Conservation (phyloP, 2,888 invertebrate genomes). For the Scrobipalpa atriplicella region DNA sequence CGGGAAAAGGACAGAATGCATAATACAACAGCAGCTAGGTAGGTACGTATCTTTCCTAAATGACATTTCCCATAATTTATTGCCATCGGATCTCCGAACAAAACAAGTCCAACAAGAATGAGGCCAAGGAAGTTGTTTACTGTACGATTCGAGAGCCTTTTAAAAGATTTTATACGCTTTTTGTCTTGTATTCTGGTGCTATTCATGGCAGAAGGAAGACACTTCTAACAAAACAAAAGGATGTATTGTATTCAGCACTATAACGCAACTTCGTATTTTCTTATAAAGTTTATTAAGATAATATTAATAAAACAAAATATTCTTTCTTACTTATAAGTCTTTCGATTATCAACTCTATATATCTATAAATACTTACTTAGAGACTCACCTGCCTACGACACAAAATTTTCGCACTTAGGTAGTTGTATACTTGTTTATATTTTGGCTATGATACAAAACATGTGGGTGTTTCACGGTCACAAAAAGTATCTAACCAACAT, state of each 20-base stretch:
- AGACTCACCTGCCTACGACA: neutral
- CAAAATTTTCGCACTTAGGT: neutral
- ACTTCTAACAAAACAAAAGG: neutral
- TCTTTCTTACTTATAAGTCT: too few species aligned
- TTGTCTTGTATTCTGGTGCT: neutral
- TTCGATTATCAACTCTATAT: too few species aligned
- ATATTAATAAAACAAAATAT: too few species aligned
- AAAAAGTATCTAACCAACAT: neutral
- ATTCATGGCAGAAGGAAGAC: neutral
- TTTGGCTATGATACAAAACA: neutral
- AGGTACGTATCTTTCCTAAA: constrained; percentile 25
- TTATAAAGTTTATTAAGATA: too few species aligned
- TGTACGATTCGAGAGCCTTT: constrained; percentile 23
- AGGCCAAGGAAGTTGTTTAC: constrained; percentile 35
- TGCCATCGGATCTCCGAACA: constrained; percentile 39
- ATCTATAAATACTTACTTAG: too few species aligned
- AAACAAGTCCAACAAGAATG: constrained; percentile 37
- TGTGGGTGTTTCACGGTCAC: neutral
- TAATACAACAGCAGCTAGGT: constrained; percentile 19
- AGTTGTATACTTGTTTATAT: neutral
- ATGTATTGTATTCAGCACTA: too few species aligned
- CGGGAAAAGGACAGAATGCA: constrained; percentile 16
- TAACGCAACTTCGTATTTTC: too few species aligned
- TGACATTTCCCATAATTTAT: constrained; percentile 39
- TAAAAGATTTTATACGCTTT: constrained; percentile 20